Base-by-base conservation (phyloP, 2,797 vertebrate genomes). In the Erpetoichthys calabaricus region DNA sequence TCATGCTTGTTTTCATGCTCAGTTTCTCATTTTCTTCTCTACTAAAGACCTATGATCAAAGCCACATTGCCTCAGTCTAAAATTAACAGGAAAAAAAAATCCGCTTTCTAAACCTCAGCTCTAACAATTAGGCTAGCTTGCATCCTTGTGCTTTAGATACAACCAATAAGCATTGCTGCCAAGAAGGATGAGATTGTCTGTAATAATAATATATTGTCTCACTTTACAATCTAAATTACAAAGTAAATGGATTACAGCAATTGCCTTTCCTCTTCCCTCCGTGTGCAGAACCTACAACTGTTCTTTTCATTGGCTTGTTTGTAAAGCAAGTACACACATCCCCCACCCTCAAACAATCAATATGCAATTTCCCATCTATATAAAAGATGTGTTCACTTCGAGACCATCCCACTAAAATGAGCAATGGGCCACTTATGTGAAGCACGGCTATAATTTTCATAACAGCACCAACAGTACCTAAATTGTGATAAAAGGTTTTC, bases 141-240 rank as follows among this genome's bases (percentile, higher is more conserved):
- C 47, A 7, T 49, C 64, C n/a, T 44, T 56, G 56, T 49, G 53
- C 66, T 58, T 64, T 50, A 47, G 65, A 59, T 55, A 56, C n/a
- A 59, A 52, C 49, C 51, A 59, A 55, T 70, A 71, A 58, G 57
- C 53, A 44, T 60, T 70, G 63, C 75, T 72, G 72, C 64, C 53
- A 61, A 71, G 75, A 77, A 75, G 73, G 73, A 76, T 70, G 73
- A 85, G 84, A 84, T 6, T 5, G 80, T 82, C 74, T 65, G 80
- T 86, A 85, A 86, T 70, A 81, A 81, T 75, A 84, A 86, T 83
- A 78, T 83, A 86, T 85, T 81, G 75, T 71, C 75, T 70, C 65
- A 66, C 72, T 82, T 73, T 75, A 72, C 79, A 83, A 83, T 82
- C 82, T 80, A 85, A 85, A 86, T 85, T 85, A 78, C 82, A 80